Percentiles rank a stretch among this genome's conserved stretches.
These are phyloP conservation scores for Syrista parreyssii DNA, from an alignment of 2,888 invertebrate species.

Conservation along the genomic window DNA sequence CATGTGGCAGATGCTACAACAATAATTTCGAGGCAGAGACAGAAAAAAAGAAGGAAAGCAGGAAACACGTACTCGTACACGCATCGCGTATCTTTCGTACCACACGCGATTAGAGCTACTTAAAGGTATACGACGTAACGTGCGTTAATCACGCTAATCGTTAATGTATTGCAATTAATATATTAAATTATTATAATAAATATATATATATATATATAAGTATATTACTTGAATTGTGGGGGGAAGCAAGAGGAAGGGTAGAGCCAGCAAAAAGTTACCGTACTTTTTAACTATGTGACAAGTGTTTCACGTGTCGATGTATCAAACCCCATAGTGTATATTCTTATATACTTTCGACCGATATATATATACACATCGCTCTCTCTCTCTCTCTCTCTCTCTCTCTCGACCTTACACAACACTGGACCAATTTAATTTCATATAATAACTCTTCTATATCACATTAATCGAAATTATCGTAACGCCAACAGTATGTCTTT, in stretches of 20 bases:
- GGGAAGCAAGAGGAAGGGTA: conserved; percentile 67
- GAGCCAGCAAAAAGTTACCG: conserved; percentile 64
- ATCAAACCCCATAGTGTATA: too few species aligned
- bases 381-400: conserved; percentile 6
- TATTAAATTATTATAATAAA: conserved; percentile 16
- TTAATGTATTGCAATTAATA: too few species aligned
- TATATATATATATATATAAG: conserved; percentile 18
- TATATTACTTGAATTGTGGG: conserved; percentile 50
- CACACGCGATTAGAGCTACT: neutral
- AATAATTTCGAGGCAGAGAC: too few species aligned
- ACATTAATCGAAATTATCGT: too few species aligned
- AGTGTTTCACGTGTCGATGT: too few species aligned
- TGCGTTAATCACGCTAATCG: too few species aligned
- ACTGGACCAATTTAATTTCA: too few species aligned
- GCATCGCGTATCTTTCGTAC: neutral
- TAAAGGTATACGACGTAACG: neutral
- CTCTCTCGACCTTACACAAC: neutral
- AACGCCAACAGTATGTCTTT: too few species aligned
- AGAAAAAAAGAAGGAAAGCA: too few species aligned
- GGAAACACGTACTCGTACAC: neutral
- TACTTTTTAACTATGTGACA: conserved; percentile 16
- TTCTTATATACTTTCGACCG: too few species aligned
- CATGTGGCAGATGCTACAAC: too few species aligned
- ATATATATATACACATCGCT: neutral
- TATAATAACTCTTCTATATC: too few species aligned